Percentiles rank a stretch among this genome's conserved stretches.
These are phyloP conservation scores for Myiopsitta monachus DNA, from an alignment of 2,113 vertebrate genomes.

Conservation along the genomic window DNA sequence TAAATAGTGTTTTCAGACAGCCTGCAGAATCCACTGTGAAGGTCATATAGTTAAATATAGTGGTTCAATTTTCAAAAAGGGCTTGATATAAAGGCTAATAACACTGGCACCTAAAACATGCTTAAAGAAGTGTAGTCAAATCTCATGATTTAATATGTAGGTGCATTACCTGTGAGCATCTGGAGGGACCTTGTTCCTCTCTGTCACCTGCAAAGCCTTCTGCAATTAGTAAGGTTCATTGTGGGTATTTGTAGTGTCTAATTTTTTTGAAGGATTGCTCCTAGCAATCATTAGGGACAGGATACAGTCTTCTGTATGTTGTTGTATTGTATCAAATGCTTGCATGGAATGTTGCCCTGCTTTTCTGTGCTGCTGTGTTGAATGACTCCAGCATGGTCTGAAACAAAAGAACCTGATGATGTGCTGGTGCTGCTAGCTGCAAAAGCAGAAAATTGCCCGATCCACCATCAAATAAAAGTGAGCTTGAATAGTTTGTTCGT, in stretches of 20 bases:
- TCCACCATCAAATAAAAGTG: not conserved
- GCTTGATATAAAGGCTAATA: conserved; percentile 12
- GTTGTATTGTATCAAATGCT: accelerated
- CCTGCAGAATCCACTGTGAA: not conserved
- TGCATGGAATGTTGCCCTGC: not conserved
- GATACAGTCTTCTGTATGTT: not conserved
- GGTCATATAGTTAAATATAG: conserved; percentile 31
- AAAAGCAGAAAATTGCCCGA: not conserved
- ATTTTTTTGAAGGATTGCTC: not conserved
- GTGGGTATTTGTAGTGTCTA: not conserved
- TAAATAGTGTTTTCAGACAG: not conserved
- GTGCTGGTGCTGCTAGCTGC: not conserved
- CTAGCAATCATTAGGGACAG: not conserved
- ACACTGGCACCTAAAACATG: not conserved
- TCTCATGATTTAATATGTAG: conserved; percentile 27
- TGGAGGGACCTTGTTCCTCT: not conserved
- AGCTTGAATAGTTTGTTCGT: not conserved
- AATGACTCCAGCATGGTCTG: not conserved
- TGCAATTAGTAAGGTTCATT: conserved; percentile 12
- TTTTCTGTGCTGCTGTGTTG: not conserved
- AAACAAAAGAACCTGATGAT: not conserved
- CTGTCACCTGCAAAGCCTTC: conserved; percentile 15
- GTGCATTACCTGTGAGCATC: not conserved
- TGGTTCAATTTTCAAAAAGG: conserved; percentile 17
- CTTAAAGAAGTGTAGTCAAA: conserved; percentile 10